Percentiles rank a stretch among this genome's conserved stretches.
Conservation (phyloP, 2,797 vertebrate genomes). For the Trematomus bernacchii region DNA sequence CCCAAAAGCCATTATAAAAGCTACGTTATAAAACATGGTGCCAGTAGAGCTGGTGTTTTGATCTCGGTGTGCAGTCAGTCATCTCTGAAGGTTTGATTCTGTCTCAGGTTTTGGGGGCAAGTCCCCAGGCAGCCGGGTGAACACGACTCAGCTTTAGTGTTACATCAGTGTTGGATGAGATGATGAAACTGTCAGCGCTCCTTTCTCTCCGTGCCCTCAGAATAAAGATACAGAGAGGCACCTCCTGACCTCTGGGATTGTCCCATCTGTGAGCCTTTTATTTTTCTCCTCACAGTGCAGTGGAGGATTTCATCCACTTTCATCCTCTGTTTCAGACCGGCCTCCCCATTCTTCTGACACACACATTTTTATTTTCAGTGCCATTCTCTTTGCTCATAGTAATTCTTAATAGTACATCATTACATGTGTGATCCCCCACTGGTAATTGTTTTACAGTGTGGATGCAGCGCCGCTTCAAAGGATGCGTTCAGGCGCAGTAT, state of each 20-base stretch:
- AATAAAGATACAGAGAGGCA: constrained; percentile 34
- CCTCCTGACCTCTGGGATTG: constrained; percentile 45
- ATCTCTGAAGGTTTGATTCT: constrained; percentile 25
- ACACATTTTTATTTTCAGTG: constrained; percentile 1
- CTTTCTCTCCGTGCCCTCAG: constrained; percentile 11
- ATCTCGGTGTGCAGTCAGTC: not conserved
- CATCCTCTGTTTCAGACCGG: constrained; percentile 2
- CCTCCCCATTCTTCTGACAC: not conserved
- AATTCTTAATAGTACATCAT: not conserved
- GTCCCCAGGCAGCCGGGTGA: constrained; percentile 19
- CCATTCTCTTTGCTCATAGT: not conserved
- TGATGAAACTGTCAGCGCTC: constrained; percentile 49
- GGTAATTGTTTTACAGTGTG: not conserved
- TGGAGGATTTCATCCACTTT: constrained; percentile 16
- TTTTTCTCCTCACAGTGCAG: not conserved
- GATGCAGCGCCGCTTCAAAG: not conserved
- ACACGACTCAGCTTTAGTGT: constrained; percentile 38
- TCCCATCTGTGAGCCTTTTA: constrained; percentile 13
- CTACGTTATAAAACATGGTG: not conserved
- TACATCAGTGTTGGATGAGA: constrained; percentile 46
- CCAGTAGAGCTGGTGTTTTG: not conserved
- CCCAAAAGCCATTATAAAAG: not conserved
- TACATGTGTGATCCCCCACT: not conserved
- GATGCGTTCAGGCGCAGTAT: not conserved
- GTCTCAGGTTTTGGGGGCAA: constrained; percentile 23